Base-by-base conservation (phyloP, 2,888 invertebrate genomes). In the Morpho helenor region DNA sequence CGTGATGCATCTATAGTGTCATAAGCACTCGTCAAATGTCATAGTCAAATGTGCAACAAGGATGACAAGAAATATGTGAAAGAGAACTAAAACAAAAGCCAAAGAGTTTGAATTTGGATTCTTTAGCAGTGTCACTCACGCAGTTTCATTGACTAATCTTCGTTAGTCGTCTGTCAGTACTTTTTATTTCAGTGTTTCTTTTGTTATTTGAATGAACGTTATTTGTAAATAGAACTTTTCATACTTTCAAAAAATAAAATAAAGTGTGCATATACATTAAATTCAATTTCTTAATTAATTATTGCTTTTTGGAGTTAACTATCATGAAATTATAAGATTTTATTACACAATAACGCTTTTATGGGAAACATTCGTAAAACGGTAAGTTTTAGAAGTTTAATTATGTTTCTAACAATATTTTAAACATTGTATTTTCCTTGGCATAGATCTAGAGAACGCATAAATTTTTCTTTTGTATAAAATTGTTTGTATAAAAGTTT, bases 321-420 rank as follows among this genome's bases (percentile, higher is more conserved):
- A 41, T 50, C 23, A 65, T 61, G 65, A 61, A 57, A 52, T 59
- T 47, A 42, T 60, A 60, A 66, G 53, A 46, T 53, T 61, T 64
- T 61, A 58, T 57, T 62, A 49, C 42, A 50, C 48, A 58, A 64
- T 52, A 50, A 49, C 41, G 46, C 51, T 65, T 68, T 58, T 68
- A 68, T 68, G 68, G 68, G 60, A 66, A 63, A 61, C 49, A 59
- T 59, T 65, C 58, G 49, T 53, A 49, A 62, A 65, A 60, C 61
- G 64, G 68, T 68, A 53, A 65, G 68, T 65, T 40, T 31, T n/a
- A 49, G 22, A 49, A 41, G 23, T 49, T 56, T 49, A 50, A 44
- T 51, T 53, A 41, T 54, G 43, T 10, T 49, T 43, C 8, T 43
- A 23, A 45, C 8, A 10, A 55, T 57, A 41, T 50, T 49, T n/a